Conservation (phyloP, 2,888 invertebrate genomes). For the Mayetiola destructor region DNA sequence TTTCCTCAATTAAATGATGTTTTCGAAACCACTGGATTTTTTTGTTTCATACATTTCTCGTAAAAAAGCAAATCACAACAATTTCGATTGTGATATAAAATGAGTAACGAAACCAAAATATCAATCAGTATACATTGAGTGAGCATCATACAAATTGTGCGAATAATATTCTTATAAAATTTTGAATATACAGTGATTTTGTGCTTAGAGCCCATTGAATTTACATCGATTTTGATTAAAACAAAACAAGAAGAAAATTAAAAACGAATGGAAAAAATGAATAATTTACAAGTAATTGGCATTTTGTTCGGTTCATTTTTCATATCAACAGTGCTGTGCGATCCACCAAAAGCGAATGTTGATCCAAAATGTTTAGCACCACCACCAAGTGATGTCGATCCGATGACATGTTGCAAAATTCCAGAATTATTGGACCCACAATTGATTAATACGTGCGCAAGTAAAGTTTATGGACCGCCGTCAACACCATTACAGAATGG, state of each 20-base stretch:
- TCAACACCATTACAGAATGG: background rate
- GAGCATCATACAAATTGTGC: too few species aligned
- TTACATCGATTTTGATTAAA: background rate
- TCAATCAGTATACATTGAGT: too few species aligned
- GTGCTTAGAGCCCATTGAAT: too few species aligned
- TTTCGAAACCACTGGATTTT: too few species aligned
- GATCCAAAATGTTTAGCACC: background rate
- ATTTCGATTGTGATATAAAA: too few species aligned
- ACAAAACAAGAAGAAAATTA: background rate
- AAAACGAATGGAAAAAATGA: background rate
- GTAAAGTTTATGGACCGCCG: background rate
- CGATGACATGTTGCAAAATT: slow-evolving; percentile 1
- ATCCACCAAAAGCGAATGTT: background rate
- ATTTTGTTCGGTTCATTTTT: background rate
- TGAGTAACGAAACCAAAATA: too few species aligned
- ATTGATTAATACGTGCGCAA: background rate
- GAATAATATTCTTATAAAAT: too few species aligned
- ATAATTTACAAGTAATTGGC: background rate
- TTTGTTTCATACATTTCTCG: too few species aligned
- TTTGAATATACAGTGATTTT: too few species aligned
- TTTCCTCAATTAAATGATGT: too few species aligned
- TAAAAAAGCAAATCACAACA: too few species aligned
- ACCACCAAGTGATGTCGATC: background rate
- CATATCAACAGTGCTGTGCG: background rate
- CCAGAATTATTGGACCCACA: background rate